These are phyloP conservation scores for Festucalex cinctus DNA, from an alignment of 2,113 vertebrate genomes.

Conservation along the genomic window DNA sequence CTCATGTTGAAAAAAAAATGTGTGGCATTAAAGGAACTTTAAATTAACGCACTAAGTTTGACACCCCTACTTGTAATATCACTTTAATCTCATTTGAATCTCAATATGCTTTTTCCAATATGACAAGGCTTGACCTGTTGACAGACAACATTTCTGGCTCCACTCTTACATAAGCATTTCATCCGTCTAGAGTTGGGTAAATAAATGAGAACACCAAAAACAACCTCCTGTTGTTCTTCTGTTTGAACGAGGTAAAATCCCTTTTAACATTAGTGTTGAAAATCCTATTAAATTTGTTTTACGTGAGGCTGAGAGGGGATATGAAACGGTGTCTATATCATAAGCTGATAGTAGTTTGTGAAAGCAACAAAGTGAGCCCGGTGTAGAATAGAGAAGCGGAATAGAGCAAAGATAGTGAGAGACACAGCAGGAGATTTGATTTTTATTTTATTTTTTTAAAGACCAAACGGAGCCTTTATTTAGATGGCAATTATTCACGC, in stretches of 20 bases:
- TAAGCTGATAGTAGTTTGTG: too few relatives aligned
- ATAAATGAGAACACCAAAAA: background rate
- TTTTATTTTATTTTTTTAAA: slow-evolving; percentile 17
- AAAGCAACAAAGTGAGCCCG: slow-evolving; percentile 5
- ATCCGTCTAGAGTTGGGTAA: too few relatives aligned
- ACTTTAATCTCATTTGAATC: too few relatives aligned
- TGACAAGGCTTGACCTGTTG: too few relatives aligned
- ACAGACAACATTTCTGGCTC: too few relatives aligned
- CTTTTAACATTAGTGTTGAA: slow-evolving; percentile 3
- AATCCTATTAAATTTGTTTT: background rate
- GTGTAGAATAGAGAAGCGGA: slow-evolving; percentile 20
- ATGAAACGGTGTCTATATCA: background rate
- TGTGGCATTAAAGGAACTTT: too few relatives aligned
- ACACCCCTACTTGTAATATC: too few relatives aligned
- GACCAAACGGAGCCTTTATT: slow-evolving; percentile 76
- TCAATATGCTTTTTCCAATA: too few relatives aligned
- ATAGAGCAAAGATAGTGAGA: slow-evolving; percentile 35
- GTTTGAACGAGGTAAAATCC: background rate
- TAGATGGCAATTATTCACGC: slow-evolving; percentile 77
- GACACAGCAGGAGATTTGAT: slow-evolving; percentile 57
- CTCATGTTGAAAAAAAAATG: too few relatives aligned
- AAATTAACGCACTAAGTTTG: too few relatives aligned
- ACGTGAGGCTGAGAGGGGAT: background rate
- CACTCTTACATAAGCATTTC: too few relatives aligned
- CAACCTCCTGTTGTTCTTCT: too few relatives aligned